Evolutionary conservation across 2,113 vertebrate species (phyloP), one percentile per base, ranked within the genome.

Genomic region (Sapayoa aenigma): DNA sequence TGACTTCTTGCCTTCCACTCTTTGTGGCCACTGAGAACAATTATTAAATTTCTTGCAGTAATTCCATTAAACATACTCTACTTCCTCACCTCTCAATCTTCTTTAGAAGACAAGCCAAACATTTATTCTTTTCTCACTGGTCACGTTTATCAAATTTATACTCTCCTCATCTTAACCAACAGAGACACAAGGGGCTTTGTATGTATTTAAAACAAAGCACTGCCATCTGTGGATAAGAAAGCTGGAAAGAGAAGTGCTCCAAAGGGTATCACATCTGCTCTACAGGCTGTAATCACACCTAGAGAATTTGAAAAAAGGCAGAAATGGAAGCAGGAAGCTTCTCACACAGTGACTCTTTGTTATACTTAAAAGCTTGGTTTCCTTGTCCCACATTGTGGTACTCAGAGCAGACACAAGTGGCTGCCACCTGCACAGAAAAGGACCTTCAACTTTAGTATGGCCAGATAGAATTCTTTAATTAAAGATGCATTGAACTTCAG

Each of bases 371-470:
- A 91, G 58, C 11, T 22, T 20, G 3, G 14, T 66, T 89, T 78
- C 85, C 44, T 25, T 30, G 19, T 66, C 62, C 22, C 2, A 0
- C 41, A 31, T 0, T 67, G 75, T 31, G 66, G 59, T 7, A 11
- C 21, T 53, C n/a, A 56, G 84, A 95, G 73, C 63, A 94, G 92
- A 71, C 71, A 86, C 84, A 94, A 71, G 56, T 56, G 72, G 69
- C 49, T 88, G 41, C 89, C 81, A 94, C 28, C 80, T 49, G 56
- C 22, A 75, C 67, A 77, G 24, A 78, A 91, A 94, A 58, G 41
- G n/a, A 84, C 76, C 80, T 82, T 89, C 12, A 9, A 46, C 52
- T 91, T 76, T 91, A 62, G 5, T 11, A 39, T 1, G 5, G 41
- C 5, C n/a, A 65, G 42, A 60, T 8, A 53, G 6, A 81, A 35